These are phyloP conservation scores for Baronia brevicornis DNA, from an alignment of 2,888 invertebrate species.

Conservation along the genomic window DNA sequence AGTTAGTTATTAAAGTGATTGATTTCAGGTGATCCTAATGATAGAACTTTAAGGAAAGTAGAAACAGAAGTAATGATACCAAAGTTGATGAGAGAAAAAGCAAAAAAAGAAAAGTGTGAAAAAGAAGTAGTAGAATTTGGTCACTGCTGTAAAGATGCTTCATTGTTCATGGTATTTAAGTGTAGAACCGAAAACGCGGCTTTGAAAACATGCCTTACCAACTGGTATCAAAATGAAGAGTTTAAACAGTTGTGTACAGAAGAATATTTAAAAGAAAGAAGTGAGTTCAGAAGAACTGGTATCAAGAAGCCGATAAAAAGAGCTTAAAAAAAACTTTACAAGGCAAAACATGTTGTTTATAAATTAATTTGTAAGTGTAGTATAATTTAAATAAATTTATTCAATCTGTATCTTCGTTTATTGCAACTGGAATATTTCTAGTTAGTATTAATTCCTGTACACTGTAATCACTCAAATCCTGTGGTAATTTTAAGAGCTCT, in stretches of 20 bases:
- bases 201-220: slow-evolving; percentile 81
- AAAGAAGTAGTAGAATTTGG: slow-evolving; percentile 82
- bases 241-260: slow-evolving; percentile 84
- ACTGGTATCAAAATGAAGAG: slow-evolving; percentile 86
- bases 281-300: slow-evolving; percentile 89
- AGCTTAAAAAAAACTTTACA: slow-evolving; percentile 44
- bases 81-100: slow-evolving; percentile 89
- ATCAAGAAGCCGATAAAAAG: slow-evolving; percentile 75
- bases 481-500: slow-evolving; percentile 47
- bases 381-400: slow-evolving; percentile 24
- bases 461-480: slow-evolving; percentile 71
- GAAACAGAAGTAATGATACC: slow-evolving; percentile 93
- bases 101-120: slow-evolving; percentile 85
- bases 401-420: slow-evolving; percentile 56
- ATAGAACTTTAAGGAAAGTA: slow-evolving; percentile 87
- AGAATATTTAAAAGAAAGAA: slow-evolving; percentile 87
- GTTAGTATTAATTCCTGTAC: slow-evolving; percentile 80
- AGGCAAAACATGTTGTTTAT: no score
- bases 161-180: slow-evolving; percentile 81
- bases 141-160: slow-evolving; percentile 82
- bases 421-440: slow-evolving; percentile 65
- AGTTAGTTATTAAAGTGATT: slow-evolving; percentile 5
- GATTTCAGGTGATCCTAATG: slow-evolving; percentile 87
- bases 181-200: slow-evolving; percentile 83
- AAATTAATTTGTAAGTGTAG: slow-evolving; percentile 28